Evolutionary conservation across 2,888 invertebrate genomes (phyloP).

Genomic region (Latrodectus elegans): DNA sequence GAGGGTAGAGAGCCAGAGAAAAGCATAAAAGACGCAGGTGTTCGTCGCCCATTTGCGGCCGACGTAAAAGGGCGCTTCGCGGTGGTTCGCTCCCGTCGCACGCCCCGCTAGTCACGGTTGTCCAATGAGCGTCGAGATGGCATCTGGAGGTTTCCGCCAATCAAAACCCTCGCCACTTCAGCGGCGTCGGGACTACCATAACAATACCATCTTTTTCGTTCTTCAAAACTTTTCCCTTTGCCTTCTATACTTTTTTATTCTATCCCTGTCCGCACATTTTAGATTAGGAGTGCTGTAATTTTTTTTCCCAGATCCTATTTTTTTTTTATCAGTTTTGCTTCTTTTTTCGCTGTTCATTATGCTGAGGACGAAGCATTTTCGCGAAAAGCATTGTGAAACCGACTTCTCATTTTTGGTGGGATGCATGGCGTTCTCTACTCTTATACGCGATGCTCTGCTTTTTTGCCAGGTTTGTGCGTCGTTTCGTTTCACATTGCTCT

Average conservation of each 20-base stretch:
- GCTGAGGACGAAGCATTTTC: slow-evolving; percentile 33
- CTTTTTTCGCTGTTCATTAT: slow-evolving; percentile 64
- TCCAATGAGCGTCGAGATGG: slow-evolving; percentile 54
- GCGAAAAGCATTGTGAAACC: slow-evolving; percentile 21
- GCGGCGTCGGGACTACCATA: slow-evolving; percentile 52
- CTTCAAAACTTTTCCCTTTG: slow-evolving; percentile 36
- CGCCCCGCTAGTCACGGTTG: slow-evolving; percentile 50
- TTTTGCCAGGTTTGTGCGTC: slow-evolving; percentile 12
- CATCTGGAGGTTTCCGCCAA: slow-evolving; percentile 68
- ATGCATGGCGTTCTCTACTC: too few species aligned
- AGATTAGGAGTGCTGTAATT: not conserved
- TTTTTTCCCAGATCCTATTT: slow-evolving; percentile 10
- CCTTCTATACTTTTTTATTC: slow-evolving; percentile 1
- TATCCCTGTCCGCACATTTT: not conserved
- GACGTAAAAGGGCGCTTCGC: slow-evolving; percentile 57
- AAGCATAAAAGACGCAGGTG: slow-evolving; percentile 63
- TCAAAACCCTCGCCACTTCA: slow-evolving; percentile 58
- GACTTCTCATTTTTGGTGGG: too few species aligned
- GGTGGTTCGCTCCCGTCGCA: slow-evolving; percentile 60
- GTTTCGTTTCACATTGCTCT: slow-evolving; percentile 17
- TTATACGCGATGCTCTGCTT: slow-evolving; percentile 20
- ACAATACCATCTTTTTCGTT: slow-evolving; percentile 27
- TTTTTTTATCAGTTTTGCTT: slow-evolving; percentile 14
- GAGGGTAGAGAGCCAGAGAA: slow-evolving; percentile 10
- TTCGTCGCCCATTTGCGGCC: slow-evolving; percentile 66